These are phyloP conservation scores for Byasa hedistus DNA, from an alignment of 2,888 invertebrate species.

Conservation along the genomic window DNA sequence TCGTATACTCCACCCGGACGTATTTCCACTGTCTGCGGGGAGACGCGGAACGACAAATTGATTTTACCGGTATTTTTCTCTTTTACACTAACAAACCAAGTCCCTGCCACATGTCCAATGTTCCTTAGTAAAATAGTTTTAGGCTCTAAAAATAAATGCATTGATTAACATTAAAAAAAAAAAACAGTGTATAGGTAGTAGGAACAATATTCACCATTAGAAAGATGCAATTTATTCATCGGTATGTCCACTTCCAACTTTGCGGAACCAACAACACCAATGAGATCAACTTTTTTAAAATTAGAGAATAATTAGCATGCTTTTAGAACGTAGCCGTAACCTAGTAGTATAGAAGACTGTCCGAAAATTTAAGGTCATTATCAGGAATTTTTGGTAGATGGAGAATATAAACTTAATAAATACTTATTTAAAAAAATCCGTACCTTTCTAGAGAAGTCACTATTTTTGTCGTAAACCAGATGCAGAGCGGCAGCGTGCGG, in stretches of 20 bases:
- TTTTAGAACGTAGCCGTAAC: too few species aligned
- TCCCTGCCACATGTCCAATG: conserved; percentile 55
- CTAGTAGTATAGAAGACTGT: too few species aligned
- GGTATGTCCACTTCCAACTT: conserved; percentile 48
- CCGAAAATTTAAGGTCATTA: too few species aligned
- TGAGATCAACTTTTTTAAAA: conserved; percentile 56
- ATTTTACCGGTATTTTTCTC: conserved; percentile 38
- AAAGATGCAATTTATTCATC: conserved; percentile 47
- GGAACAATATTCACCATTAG: conserved; percentile 49
- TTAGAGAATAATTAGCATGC: too few species aligned
- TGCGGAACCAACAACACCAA: conserved; percentile 56
- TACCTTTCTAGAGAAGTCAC: conserved; percentile 62
- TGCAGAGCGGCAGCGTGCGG: conserved; percentile 58
- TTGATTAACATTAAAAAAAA: background rate
- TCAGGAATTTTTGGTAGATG: too few species aligned
- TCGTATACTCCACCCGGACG: conserved; percentile 46
- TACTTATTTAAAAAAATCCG: conserved; percentile 23
- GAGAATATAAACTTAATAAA: background rate
- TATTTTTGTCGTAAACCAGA: conserved; percentile 60
- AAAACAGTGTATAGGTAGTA: background rate
- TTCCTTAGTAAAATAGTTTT: conserved; percentile 52
- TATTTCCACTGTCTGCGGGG: conserved; percentile 54
- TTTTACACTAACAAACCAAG: conserved; percentile 55
- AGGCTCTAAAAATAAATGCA: conserved; percentile 49
- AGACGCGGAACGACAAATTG: conserved; percentile 52